phyloP scores from a whole-genome alignment of 2,797 vertebrate species.

The Liparis tanakae region DNA sequence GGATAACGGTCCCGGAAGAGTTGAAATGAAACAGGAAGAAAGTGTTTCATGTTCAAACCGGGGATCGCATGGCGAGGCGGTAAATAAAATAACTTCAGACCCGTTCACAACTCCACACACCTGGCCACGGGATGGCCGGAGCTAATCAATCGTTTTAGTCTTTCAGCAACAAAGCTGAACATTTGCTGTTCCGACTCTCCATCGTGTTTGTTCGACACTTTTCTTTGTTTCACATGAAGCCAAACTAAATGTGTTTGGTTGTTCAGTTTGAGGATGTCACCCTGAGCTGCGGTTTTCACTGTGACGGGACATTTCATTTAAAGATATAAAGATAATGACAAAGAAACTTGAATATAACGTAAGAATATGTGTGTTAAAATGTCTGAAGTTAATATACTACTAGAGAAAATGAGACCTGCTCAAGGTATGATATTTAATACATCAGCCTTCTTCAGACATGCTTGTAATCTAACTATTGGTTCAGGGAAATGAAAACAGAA shows the following conservation, averaged over 20 bases:
- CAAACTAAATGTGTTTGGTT: neutral
- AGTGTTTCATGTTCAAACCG: neutral
- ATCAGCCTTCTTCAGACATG: constrained; percentile 9
- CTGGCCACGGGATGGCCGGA: constrained; percentile 9
- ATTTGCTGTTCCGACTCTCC: neutral
- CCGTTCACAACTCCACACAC: constrained; percentile 8
- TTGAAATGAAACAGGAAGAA: neutral
- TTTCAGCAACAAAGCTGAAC: neutral
- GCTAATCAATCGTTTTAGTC: neutral
- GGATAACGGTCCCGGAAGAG: constrained; percentile 1
- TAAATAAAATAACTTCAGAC: constrained; percentile 1
- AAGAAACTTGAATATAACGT: neutral
- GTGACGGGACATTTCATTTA: neutral
- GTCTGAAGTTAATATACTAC: neutral
- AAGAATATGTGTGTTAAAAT: neutral
- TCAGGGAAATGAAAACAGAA: constrained; percentile 37
- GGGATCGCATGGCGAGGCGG: neutral
- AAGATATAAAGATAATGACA: neutral
- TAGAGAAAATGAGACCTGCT: constrained; percentile 10
- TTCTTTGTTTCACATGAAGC: neutral
- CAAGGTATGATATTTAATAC: constrained; percentile 21
- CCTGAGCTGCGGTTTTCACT: neutral
- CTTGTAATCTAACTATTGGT: constrained; percentile 19
- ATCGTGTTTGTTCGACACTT: neutral
- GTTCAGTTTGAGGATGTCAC: neutral